Conservation (phyloP, 2,113 vertebrate species). For the Pituophis catenifer region DNA sequence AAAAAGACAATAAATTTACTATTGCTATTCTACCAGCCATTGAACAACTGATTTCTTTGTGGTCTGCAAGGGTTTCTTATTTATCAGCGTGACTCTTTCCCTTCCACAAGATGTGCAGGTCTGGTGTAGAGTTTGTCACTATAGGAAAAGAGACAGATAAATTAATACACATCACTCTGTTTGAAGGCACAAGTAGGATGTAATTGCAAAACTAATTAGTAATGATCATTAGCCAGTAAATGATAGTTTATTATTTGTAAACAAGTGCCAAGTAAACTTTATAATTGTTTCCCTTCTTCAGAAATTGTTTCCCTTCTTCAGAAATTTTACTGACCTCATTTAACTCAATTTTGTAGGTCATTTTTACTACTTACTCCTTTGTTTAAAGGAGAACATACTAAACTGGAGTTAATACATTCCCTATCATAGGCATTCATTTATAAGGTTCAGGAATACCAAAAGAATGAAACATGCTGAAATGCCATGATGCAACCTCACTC, state of each 20-base stretch:
- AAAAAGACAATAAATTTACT: neutral
- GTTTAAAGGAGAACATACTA: neutral
- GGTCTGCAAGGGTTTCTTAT: neutral
- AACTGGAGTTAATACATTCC: neutral
- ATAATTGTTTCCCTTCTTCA: slow-evolving; percentile 18
- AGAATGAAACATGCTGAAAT: neutral
- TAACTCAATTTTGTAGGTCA: neutral
- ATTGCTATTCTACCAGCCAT: neutral
- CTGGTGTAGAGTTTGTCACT: neutral
- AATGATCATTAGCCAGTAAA: slow-evolving; percentile 29
- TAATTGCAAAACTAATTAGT: slow-evolving; percentile 29
- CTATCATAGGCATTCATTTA: neutral
- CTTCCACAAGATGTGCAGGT: neutral
- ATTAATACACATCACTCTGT: neutral
- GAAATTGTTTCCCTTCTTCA: too few relatives aligned
- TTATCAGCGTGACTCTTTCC: neutral
- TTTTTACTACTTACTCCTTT: neutral
- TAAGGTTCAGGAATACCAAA: neutral
- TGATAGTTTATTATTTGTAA: neutral
- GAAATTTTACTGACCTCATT: neutral
- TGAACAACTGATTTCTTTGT: neutral
- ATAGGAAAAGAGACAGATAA: neutral
- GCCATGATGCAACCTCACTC: neutral
- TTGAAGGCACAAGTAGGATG: neutral
- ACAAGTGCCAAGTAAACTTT: neutral